These are phyloP conservation scores for Bungarus multicinctus DNA, from an alignment of 2,113 vertebrate genomes.

Conservation along the genomic window DNA sequence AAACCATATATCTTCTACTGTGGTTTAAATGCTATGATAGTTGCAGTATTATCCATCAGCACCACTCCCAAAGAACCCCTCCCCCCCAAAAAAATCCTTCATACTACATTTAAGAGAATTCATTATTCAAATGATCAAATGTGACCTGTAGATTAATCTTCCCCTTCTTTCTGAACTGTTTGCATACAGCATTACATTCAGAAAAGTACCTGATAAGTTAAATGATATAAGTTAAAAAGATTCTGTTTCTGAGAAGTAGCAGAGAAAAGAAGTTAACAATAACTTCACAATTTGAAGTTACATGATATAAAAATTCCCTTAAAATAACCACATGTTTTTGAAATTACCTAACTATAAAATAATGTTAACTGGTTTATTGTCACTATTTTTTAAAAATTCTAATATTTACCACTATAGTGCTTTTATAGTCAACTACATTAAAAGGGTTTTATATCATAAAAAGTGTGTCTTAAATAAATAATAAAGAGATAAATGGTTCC, in stretches of 20 bases:
- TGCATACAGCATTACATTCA: not conserved
- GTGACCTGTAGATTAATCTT: not conserved
- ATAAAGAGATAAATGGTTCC: not conserved
- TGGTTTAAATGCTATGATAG: not conserved
- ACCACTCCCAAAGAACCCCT: not conserved
- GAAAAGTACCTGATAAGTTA: not conserved
- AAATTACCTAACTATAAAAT: not conserved
- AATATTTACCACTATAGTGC: not conserved
- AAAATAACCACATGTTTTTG: not conserved
- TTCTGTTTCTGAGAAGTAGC: not conserved
- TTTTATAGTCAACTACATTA: not conserved
- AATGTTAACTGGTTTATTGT: not conserved
- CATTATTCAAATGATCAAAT: not conserved
- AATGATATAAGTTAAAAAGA: not conserved
- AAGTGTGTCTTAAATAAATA: not conserved
- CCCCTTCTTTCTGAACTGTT: not conserved
- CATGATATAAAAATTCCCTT: not conserved
- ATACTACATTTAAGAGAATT: not conserved
- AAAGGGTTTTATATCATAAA: not conserved
- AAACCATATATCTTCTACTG: not conserved
- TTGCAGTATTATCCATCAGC: not conserved
- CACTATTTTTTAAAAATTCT: not conserved
- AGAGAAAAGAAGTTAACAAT: not conserved
- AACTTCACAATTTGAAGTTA: not conserved
- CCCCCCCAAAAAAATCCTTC: not conserved